Conservation (phyloP, 2,888 invertebrate species). For the Isotomurus palustris region DNA sequence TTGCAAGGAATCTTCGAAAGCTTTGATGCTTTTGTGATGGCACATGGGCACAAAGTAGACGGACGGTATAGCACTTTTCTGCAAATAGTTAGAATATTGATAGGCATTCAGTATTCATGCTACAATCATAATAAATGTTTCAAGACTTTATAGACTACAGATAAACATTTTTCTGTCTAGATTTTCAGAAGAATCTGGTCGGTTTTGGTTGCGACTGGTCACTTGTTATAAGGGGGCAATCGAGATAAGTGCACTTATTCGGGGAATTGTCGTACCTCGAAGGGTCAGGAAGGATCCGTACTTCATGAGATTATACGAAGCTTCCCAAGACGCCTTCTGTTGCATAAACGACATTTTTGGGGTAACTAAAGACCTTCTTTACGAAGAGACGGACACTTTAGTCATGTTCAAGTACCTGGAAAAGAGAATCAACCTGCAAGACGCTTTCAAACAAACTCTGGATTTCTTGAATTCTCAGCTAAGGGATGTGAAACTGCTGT, state of each 20-base stretch:
- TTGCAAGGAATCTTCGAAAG: background rate
- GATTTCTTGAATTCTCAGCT: background rate
- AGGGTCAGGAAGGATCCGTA: background rate
- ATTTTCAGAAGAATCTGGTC: background rate
- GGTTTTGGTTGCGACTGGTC: background rate
- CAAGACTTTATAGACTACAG: too few species aligned
- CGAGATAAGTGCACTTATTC: background rate
- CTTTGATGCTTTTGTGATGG: background rate
- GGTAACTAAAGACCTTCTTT: background rate
- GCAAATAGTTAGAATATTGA: too few species aligned
- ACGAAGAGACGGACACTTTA: background rate
- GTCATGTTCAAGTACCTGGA: background rate
- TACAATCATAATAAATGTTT: too few species aligned
- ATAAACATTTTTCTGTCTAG: too few species aligned
- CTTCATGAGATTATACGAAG: background rate
- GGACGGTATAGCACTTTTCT: too few species aligned
- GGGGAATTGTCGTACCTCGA: background rate
- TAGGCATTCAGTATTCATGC: too few species aligned
- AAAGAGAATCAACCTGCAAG: background rate
- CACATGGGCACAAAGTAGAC: background rate
- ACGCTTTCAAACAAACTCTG: background rate
- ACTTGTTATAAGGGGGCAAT: background rate
- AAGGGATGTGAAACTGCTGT: background rate
- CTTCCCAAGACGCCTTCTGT: background rate
- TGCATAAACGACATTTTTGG: background rate